Evolutionary conservation across 2,113 vertebrate species (phyloP).

Genomic region (Pithys albifrons): DNA sequence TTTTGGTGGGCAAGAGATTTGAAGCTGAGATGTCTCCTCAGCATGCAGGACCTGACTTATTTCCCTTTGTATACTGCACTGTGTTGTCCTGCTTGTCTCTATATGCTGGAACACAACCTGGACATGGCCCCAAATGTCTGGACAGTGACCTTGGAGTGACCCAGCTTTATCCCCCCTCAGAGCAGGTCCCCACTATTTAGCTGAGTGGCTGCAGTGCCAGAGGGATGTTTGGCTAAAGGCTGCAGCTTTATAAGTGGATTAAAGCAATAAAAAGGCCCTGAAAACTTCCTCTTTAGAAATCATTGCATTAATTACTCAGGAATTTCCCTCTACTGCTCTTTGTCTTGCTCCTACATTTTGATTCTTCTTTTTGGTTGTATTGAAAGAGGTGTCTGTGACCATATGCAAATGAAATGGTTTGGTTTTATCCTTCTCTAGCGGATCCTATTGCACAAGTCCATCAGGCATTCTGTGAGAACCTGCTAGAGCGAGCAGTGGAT

Average conservation of each 20-base stretch:
- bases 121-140: background rate
- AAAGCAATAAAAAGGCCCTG: background rate
- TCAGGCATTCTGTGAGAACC: constrained; percentile 92
- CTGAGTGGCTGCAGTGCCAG: background rate
- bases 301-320: background rate
- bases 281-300: background rate
- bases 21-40: background rate
- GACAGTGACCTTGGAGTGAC: background rate
- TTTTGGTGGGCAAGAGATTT: background rate
- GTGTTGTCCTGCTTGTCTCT: background rate
- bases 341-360: background rate
- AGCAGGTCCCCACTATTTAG: background rate
- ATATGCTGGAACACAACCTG: background rate
- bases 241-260: background rate
- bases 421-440: constrained; percentile 66
- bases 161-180: background rate
- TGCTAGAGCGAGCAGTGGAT: constrained; percentile 90
- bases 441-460: constrained; percentile 95
- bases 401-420: background rate
- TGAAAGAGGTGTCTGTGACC: fast-evolving
- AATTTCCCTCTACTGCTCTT: background rate
- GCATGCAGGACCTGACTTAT: background rate
- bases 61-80: background rate
- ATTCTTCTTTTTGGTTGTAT: background rate
- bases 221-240: background rate